Evolutionary conservation across 2,113 vertebrate genomes (phyloP).

Genomic region (Zapus hudsonius): DNA sequence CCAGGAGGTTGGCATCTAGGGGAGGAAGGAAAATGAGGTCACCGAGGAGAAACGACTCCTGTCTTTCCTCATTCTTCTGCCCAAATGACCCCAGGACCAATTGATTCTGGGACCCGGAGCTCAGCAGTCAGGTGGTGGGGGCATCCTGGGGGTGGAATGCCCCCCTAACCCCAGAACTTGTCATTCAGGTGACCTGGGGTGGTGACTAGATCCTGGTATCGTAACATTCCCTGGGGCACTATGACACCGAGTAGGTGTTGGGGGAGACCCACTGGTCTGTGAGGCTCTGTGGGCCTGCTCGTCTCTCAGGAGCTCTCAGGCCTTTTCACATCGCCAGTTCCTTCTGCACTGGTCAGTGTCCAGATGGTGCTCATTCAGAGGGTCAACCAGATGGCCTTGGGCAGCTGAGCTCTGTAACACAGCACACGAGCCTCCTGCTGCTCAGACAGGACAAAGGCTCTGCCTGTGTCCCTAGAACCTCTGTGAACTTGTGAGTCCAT

Average conservation of each 20-base stretch:
- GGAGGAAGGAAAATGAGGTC: slow-evolving; percentile 12
- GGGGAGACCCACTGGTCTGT: background rate
- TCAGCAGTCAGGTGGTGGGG: background rate
- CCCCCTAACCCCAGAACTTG: too few relatives aligned
- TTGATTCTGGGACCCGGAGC: background rate
- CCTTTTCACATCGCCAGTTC: background rate
- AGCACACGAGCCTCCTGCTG: background rate
- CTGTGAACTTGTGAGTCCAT: background rate
- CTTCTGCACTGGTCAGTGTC: too few relatives aligned
- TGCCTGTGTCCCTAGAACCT: background rate
- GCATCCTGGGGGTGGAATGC: background rate
- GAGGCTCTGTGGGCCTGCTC: background rate
- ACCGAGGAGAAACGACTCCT: background rate
- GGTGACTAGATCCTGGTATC: background rate
- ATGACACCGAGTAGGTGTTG: background rate
- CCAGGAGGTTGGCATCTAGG: slow-evolving; percentile 80
- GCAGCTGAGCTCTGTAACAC: background rate
- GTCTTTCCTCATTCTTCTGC: background rate
- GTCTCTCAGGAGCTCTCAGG: background rate
- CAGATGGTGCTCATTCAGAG: background rate
- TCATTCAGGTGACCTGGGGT: background rate
- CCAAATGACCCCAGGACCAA: too few relatives aligned
- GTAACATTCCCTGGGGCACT: background rate
- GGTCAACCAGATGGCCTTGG: background rate
- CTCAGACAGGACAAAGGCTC: background rate